Conservation (phyloP, 2,888 invertebrate genomes). For the Salpingus planirostris region DNA sequence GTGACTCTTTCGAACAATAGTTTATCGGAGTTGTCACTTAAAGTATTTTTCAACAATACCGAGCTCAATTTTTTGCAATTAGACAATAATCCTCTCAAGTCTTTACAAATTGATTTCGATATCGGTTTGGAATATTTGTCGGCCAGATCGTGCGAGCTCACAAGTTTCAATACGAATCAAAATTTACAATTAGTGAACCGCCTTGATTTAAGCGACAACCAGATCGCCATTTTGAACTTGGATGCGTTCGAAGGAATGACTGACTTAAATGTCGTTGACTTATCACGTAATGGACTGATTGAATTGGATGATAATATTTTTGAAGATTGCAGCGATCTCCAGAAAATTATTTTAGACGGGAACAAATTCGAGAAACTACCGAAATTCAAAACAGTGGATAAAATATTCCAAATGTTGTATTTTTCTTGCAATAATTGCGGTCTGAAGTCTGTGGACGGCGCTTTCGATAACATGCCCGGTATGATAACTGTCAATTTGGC, state of each 20-base stretch:
- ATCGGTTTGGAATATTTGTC: slow-evolving; percentile 58
- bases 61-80: slow-evolving; percentile 60
- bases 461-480: slow-evolving; percentile 63
- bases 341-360: slow-evolving; percentile 61
- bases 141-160: slow-evolving; percentile 59
- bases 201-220: slow-evolving; percentile 61
- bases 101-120: slow-evolving; percentile 53
- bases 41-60: slow-evolving; percentile 56
- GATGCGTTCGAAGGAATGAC: slow-evolving; percentile 59
- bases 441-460: slow-evolving; percentile 54
- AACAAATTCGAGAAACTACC: slow-evolving; percentile 62
- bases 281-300: slow-evolving; percentile 63
- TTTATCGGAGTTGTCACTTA: slow-evolving; percentile 52
- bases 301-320: slow-evolving; percentile 60
- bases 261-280: slow-evolving; percentile 60
- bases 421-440: slow-evolving; percentile 70
- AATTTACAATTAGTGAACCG: slow-evolving; percentile 55
- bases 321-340: slow-evolving; percentile 57
- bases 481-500: slow-evolving; percentile 42
- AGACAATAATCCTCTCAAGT: slow-evolving; percentile 58
- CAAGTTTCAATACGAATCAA: slow-evolving; percentile 55
- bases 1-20: slow-evolving; percentile 64
- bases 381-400: slow-evolving; percentile 52
- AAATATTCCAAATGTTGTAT: slow-evolving; percentile 54
- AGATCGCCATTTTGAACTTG: slow-evolving; percentile 57